A percentile compares a stretch with the other conserved stretches of the same genome.
These are phyloP conservation scores for Drosophila subpulchrella DNA, from an alignment of 1,140 invertebrate species.

Conservation along the genomic window DNA sequence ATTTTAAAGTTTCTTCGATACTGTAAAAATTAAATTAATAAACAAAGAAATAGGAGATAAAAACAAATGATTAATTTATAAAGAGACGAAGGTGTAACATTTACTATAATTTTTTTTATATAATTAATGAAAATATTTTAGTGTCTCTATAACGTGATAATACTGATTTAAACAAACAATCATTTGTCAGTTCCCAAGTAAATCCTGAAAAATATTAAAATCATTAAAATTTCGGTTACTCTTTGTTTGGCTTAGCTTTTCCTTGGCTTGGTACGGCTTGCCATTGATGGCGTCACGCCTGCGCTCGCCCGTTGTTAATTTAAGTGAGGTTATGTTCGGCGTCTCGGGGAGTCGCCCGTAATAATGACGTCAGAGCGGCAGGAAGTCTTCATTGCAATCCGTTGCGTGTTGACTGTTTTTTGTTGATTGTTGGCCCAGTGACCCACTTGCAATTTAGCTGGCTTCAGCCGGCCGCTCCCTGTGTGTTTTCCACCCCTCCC, in stretches of 20 bases:
- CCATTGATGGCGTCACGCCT: slow-evolving; percentile 25
- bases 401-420: slow-evolving; percentile 43
- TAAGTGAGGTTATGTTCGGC: slow-evolving; percentile 5
- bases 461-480: slow-evolving; percentile 17
- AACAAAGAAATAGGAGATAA: too few species aligned
- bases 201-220: not conserved
- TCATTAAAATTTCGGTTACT: not conserved
- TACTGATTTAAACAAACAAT: too few species aligned
- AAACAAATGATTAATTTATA: too few species aligned
- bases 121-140: too few species aligned
- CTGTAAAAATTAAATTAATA: too few species aligned
- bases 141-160: too few species aligned
- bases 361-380: slow-evolving; percentile 55
- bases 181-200: not conserved
- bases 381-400: slow-evolving; percentile 51
- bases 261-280: not conserved
- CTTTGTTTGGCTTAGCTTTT: not conserved
- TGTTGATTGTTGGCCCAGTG: slow-evolving; percentile 71
- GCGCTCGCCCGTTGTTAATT: slow-evolving; percentile 19
- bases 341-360: slow-evolving; percentile 12
- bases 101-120: too few species aligned
- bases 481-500: not conserved
- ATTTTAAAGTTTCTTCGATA: too few species aligned
- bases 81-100: too few species aligned
- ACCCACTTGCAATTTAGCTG: slow-evolving; percentile 59